Percentiles rank a stretch among this genome's conserved stretches.
Conservation (phyloP, 2,797 vertebrate genomes). For the Botia almorhae region DNA sequence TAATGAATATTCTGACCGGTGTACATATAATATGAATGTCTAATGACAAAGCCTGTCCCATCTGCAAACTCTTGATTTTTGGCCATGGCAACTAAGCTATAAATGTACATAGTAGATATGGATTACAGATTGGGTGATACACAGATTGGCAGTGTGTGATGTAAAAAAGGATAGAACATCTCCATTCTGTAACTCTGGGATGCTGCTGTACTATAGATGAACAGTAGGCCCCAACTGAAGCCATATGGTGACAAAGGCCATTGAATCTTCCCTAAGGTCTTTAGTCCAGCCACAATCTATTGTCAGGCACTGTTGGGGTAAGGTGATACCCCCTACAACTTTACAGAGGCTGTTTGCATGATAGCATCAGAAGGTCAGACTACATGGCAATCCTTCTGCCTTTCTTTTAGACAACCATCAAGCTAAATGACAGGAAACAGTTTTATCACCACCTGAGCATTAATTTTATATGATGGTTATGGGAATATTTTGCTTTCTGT, state of each 20-base stretch:
- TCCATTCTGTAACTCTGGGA: constrained; percentile 59
- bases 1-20: constrained; percentile 56
- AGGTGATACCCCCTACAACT: constrained; percentile 73
- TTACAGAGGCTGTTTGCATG: constrained; percentile 46
- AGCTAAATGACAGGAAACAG: constrained; percentile 32
- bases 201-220: constrained; percentile 64
- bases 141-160: background rate
- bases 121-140: background rate
- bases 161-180: background rate
- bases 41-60: constrained; percentile 28
- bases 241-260: constrained; percentile 74
- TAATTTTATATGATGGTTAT: constrained; percentile 15
- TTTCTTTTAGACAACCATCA: constrained; percentile 39
- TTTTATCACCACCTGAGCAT: constrained; percentile 3
- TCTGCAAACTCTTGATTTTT: constrained; percentile 32
- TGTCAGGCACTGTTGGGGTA: constrained; percentile 73
- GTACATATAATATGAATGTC: constrained; percentile 51
- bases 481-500: background rate
- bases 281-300: constrained; percentile 78
- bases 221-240: constrained; percentile 63
- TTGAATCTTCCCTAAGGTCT: constrained; percentile 70
- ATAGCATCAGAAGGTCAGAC: constrained; percentile 52
- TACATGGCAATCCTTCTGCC: constrained; percentile 38
- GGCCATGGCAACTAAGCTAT: constrained; percentile 9
- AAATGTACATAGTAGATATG: background rate